A percentile compares a stretch with the other conserved stretches of the same genome.
Conservation (phyloP, 2,113 vertebrate genomes). For the Cochlearius cochlearius region DNA sequence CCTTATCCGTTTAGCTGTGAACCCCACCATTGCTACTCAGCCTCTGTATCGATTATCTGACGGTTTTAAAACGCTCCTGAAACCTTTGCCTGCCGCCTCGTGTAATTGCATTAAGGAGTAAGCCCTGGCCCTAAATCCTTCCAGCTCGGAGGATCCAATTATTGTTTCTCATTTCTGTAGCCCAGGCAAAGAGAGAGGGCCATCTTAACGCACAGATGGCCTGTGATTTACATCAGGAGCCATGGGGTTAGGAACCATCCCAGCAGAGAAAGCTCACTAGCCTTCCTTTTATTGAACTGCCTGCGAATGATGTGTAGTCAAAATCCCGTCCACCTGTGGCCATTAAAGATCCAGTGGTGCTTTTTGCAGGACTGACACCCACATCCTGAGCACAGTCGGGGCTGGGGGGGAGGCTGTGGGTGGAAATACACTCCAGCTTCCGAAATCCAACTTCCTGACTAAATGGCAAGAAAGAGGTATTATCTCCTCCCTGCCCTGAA, state of each 20-base stretch:
- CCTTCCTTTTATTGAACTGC: slow-evolving; percentile 21
- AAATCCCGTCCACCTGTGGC: background rate
- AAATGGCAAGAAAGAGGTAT: background rate
- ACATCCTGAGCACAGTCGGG: background rate
- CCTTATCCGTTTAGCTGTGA: background rate
- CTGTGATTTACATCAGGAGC: background rate
- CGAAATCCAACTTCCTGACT: background rate
- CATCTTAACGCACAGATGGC: slow-evolving; percentile 19
- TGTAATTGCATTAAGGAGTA: background rate
- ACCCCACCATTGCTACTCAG: background rate
- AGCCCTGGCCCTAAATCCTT: background rate
- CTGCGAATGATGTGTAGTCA: background rate
- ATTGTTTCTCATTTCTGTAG: slow-evolving; percentile 5
- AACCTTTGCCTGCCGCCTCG: background rate
- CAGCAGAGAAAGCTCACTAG: background rate
- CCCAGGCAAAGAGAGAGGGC: background rate
- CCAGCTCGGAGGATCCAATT: slow-evolving; percentile 2
- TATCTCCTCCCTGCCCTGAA: background rate
- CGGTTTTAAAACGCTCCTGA: background rate
- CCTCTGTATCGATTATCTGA: slow-evolving; percentile 5
- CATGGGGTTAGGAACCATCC: slow-evolving; percentile 6
- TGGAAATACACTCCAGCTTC: background rate
- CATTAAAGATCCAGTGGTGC: background rate
- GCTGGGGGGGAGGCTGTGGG: rapidly evolving
- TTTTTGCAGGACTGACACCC: background rate